Percentiles rank a stretch among this genome's conserved stretches.
Evolutionary conservation across 2,888 invertebrate species (phyloP).

Genomic region (Poecilus cupreus): DNA sequence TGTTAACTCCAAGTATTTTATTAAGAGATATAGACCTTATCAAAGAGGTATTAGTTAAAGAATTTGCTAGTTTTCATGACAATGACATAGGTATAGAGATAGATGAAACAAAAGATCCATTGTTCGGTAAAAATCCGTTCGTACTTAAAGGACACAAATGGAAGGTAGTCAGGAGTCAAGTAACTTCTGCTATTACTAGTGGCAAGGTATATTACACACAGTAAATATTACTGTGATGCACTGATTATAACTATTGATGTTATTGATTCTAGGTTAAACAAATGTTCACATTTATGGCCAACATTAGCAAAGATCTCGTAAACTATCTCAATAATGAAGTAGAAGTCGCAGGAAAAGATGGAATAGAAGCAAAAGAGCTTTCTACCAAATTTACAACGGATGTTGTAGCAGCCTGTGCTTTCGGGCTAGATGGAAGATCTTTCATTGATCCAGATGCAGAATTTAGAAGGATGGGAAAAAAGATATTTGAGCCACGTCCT

Average conservation of each 20-base stretch:
- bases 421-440: conserved; percentile 70
- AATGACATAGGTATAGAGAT: conserved; percentile 69
- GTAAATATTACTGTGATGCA: neutral
- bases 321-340: conserved; percentile 69
- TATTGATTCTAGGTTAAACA: conserved; percentile 70
- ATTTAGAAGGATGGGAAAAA: conserved; percentile 66
- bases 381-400: conserved; percentile 70
- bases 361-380: conserved; percentile 72
- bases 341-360: conserved; percentile 65
- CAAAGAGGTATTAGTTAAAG: conserved; percentile 67
- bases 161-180: conserved; percentile 72
- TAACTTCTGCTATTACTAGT: conserved; percentile 74
- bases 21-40: conserved; percentile 69
- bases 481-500: conserved; percentile 64
- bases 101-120: conserved; percentile 71
- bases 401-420: conserved; percentile 71
- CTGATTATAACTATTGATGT: neutral
- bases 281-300: conserved; percentile 73
- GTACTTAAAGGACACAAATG: conserved; percentile 72
- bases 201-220: conserved; percentile 69
- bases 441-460: conserved; percentile 66
- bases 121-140: conserved; percentile 74
- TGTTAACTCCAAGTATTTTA: conserved; percentile 66
- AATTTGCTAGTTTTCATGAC: conserved; percentile 69
- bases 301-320: conserved; percentile 71